Conservation (phyloP, 2,888 invertebrate species). For the Drosophila neonasuta region DNA sequence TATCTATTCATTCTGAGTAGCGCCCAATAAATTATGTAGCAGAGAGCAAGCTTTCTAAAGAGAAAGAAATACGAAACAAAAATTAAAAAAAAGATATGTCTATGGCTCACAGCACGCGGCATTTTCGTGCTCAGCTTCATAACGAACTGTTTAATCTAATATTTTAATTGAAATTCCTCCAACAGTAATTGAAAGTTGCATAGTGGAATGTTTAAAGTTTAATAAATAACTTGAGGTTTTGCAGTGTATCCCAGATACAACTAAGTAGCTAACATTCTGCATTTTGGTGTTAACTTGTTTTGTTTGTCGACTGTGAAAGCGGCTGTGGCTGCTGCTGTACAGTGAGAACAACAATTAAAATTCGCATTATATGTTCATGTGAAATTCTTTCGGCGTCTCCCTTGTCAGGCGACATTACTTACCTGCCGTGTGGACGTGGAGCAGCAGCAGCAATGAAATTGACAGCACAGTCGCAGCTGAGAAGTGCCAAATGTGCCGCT, state of each 20-base stretch:
- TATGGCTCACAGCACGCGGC: constrained; percentile 4
- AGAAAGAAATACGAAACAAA: constrained; percentile 40
- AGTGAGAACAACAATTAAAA: constrained; percentile 43
- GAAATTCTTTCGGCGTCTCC: constrained; percentile 48
- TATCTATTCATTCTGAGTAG: constrained; percentile 68
- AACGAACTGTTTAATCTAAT: constrained; percentile 10
- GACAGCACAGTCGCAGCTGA: constrained; percentile 43
- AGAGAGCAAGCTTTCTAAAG: constrained; percentile 69
- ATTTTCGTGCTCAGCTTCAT: constrained; percentile 1
- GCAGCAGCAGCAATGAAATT: constrained; percentile 48
- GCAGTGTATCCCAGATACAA: constrained; percentile 3
- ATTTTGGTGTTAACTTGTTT: constrained; percentile 7
- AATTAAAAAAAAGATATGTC: constrained; percentile 10
- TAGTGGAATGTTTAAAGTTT: background rate
- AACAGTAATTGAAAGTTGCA: constrained; percentile 2
- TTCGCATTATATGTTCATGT: constrained; percentile 39
- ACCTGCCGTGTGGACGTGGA: constrained; percentile 57
- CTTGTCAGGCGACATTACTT: constrained; percentile 41
- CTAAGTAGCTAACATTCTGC: constrained; percentile 1
- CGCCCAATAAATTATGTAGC: constrained; percentile 75
- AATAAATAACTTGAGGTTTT: background rate
- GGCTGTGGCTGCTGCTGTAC: constrained; percentile 21
- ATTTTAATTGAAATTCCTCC: constrained; percentile 24
- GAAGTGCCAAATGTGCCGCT: constrained; percentile 58
- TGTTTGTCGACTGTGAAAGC: constrained; percentile 34